Conservation (phyloP, 2,113 vertebrate species). For the Anseranas semipalmata region DNA sequence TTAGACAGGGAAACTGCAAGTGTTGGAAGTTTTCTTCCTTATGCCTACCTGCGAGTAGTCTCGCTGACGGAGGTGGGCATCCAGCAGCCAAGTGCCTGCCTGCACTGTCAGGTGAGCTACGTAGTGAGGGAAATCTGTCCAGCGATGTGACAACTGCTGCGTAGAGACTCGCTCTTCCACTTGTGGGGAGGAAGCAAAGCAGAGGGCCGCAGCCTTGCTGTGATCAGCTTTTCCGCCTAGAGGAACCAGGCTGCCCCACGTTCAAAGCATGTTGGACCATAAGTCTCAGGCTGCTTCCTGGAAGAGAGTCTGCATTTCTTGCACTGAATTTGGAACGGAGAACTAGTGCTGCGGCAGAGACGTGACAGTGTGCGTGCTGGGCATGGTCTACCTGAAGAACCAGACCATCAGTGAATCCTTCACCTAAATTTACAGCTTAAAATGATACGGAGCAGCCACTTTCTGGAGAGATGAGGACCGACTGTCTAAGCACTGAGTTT, state of each 20-base stretch:
- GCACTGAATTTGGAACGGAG: background rate
- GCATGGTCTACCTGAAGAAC: background rate
- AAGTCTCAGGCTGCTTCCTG: conserved; percentile 2
- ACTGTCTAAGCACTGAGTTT: fast-evolving
- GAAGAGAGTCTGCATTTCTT: background rate
- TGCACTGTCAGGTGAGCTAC: background rate
- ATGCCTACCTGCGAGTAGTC: background rate
- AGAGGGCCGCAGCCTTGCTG: background rate
- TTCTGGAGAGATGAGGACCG: background rate
- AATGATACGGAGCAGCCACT: background rate
- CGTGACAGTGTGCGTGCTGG: background rate
- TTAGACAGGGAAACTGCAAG: background rate
- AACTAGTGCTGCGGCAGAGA: background rate
- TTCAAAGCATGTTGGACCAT: background rate
- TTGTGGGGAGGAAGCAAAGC: background rate
- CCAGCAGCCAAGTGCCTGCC: background rate
- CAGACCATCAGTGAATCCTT: background rate
- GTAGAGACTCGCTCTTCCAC: background rate
- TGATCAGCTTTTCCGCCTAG: background rate
- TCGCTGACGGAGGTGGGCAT: background rate
- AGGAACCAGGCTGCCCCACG: background rate
- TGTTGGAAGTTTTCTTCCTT: background rate
- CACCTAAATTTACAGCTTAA: background rate
- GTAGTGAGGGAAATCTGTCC: background rate
- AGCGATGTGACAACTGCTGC: background rate